Evolutionary conservation across 2,113 vertebrate genomes (phyloP).

Genomic region (Bungarus multicinctus): DNA sequence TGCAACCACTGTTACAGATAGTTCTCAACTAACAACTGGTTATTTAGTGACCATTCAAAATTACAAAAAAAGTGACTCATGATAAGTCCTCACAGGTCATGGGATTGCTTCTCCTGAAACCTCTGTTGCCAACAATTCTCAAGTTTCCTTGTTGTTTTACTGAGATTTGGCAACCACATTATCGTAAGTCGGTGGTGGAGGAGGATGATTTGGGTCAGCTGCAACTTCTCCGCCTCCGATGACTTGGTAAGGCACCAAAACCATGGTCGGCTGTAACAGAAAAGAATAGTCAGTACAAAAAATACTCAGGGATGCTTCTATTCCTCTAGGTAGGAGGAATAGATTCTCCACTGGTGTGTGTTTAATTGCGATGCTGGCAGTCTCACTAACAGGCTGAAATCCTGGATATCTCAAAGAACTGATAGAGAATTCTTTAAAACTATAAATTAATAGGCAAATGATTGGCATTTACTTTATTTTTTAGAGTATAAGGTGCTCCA

Average conservation of each 20-base stretch:
- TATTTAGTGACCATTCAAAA: not conserved
- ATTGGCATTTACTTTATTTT: not conserved
- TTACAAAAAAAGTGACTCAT: not conserved
- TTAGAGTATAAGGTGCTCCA: no score
- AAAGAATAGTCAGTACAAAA: not conserved
- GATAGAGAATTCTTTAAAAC: not conserved
- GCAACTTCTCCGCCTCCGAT: not conserved
- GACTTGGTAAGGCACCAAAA: not conserved
- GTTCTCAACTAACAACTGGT: not conserved
- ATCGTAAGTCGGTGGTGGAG: not conserved
- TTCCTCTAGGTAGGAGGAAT: not conserved
- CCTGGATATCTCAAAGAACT: not conserved
- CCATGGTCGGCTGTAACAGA: not conserved
- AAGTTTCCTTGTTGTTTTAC: not conserved
- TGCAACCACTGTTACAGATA: not conserved
- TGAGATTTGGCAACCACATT: not conserved
- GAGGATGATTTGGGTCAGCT: not conserved
- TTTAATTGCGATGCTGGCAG: not conserved
- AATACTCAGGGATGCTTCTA: not conserved
- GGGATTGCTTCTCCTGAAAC: not conserved
- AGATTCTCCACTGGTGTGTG: not conserved
- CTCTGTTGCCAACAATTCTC: not conserved
- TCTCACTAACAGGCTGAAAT: not conserved
- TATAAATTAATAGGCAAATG: not conserved
- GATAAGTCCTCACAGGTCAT: no score